Percentiles rank a stretch among this genome's conserved stretches.
These are phyloP conservation scores for Drosophila willistoni DNA, from an alignment of 1,140 invertebrate genomes.

Conservation along the genomic window DNA sequence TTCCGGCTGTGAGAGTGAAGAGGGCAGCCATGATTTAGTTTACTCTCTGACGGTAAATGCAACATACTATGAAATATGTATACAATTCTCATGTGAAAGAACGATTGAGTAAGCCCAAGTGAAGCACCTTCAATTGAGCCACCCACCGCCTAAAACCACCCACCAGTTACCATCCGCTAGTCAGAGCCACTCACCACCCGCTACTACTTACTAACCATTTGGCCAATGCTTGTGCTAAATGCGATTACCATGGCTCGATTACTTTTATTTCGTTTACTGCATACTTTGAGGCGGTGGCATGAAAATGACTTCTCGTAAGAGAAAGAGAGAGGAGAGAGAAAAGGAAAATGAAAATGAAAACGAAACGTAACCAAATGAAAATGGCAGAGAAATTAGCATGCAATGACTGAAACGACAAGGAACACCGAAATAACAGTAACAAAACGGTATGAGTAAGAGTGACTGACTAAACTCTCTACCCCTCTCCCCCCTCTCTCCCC, in stretches of 20 bases:
- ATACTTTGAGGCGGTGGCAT: conserved; percentile 56
- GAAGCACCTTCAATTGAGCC: conserved; percentile 15
- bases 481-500: conserved; percentile 14
- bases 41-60: not conserved
- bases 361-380: conserved; percentile 21
- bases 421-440: not conserved
- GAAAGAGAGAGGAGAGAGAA: not conserved
- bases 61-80: not conserved
- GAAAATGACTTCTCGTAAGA: conserved; percentile 48
- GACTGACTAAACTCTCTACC: conserved; percentile 57
- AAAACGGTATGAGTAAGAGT: not conserved
- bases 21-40: not conserved
- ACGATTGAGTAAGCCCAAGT: not conserved
- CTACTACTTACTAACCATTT: not conserved
- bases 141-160: too few species aligned
- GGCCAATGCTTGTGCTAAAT: conserved; percentile 49
- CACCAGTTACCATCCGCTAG: not conserved
- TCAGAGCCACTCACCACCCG: not conserved
- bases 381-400: conserved; percentile 69
- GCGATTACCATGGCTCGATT: conserved; percentile 51
- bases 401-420: conserved; percentile 55
- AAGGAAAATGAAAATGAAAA: conserved; percentile 33
- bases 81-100: not conserved
- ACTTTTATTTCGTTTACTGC: conserved; percentile 47
- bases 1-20: not conserved